phyloP scores from a whole-genome alignment of 2,797 vertebrate genomes.

The Euphonia xanthogaster region DNA sequence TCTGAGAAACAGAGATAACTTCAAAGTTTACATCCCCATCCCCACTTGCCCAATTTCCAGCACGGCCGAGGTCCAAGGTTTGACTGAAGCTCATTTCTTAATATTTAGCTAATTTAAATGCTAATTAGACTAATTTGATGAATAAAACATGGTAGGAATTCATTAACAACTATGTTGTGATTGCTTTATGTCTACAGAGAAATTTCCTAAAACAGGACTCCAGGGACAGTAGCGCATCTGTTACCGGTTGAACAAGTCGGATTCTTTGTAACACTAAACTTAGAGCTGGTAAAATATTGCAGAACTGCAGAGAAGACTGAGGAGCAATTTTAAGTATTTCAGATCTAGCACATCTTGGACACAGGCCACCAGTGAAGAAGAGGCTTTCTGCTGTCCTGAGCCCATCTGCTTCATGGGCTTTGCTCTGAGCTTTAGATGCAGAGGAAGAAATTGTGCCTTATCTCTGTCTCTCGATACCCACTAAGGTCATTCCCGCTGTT shows the following conservation, averaged over 20 bases:
- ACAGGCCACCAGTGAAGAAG: not conserved
- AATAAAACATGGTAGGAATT: slow-evolving; percentile 48
- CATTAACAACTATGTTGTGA: slow-evolving; percentile 12
- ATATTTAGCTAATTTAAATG: slow-evolving; percentile 67
- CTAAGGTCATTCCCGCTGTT: not conserved
- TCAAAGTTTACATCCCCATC: slow-evolving; percentile 6
- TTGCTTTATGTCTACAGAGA: slow-evolving; percentile 47
- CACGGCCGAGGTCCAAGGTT: not conserved
- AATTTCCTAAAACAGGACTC: slow-evolving; percentile 44
- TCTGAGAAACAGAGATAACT: slow-evolving; percentile 19
- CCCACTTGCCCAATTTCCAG: slow-evolving; percentile 17
- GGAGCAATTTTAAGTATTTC: not conserved
- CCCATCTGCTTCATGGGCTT: not conserved
- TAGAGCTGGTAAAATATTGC: not conserved
- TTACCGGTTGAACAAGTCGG: not conserved
- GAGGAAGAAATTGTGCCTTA: not conserved
- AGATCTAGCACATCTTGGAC: not conserved
- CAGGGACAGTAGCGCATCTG: slow-evolving; percentile 39
- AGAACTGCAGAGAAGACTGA: not conserved
- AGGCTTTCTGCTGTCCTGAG: not conserved
- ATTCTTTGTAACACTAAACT: not conserved
- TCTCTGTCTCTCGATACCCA: not conserved
- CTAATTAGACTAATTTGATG: slow-evolving; percentile 64
- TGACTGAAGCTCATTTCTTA: slow-evolving; percentile 23
- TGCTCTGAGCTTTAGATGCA: not conserved